These are phyloP conservation scores for Atherinomorus stipes DNA, from an alignment of 2,113 vertebrate species.

Conservation along the genomic window DNA sequence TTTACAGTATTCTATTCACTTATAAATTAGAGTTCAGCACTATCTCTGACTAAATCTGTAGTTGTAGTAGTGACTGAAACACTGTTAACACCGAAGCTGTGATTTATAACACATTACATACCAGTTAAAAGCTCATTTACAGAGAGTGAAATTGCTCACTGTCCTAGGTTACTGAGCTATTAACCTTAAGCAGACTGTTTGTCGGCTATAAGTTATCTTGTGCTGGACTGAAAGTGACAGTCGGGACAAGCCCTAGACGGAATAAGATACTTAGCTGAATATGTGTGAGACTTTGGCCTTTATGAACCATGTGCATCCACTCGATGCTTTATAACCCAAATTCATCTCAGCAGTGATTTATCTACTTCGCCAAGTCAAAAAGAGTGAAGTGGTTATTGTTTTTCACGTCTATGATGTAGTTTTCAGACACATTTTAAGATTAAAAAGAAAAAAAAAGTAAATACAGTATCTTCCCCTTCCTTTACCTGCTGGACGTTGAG, in stretches of 20 bases:
- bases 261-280: slow-evolving; percentile 1
- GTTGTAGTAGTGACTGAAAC: slow-evolving; percentile 9
- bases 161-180: not conserved
- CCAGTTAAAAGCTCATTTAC: slow-evolving; percentile 10
- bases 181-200: not conserved
- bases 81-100: not conserved
- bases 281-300: not conserved
- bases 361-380: not conserved
- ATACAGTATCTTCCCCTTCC: not conserved
- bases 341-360: not conserved
- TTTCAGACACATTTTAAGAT: not conserved
- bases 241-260: not conserved
- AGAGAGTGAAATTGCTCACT: no score
- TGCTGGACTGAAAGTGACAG: slow-evolving; percentile 9
- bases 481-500: not conserved
- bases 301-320: not conserved
- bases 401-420: not conserved
- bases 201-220: not conserved
- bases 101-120: slow-evolving; percentile 9
- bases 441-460: slow-evolving; percentile 5
- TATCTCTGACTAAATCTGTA: not conserved
- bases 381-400: not conserved
- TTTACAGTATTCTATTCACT: not conserved
- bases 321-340: not conserved
- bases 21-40: not conserved